These are phyloP conservation scores for Aselliscus stoliczkanus DNA, from an alignment of 2,797 vertebrate genomes.

Conservation along the genomic window DNA sequence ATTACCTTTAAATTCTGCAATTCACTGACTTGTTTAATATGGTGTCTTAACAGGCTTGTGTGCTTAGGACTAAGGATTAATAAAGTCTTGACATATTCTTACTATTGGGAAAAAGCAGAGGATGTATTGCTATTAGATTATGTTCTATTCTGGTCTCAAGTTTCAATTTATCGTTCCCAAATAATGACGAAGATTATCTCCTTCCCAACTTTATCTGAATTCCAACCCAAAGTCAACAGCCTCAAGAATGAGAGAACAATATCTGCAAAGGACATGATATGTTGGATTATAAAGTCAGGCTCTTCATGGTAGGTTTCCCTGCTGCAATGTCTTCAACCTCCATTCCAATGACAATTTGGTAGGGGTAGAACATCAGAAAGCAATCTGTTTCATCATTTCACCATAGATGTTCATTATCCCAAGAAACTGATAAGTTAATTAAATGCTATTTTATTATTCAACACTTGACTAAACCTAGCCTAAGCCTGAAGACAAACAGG, in stretches of 20 bases:
- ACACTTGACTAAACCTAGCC: not conserved
- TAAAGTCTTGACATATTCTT: not conserved
- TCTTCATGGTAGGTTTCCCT: not conserved
- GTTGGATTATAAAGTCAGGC: not conserved
- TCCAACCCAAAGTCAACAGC: not conserved
- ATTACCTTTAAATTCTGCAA: not conserved
- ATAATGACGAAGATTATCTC: not conserved
- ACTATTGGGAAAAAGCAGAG: not conserved
- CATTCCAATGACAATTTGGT: not conserved
- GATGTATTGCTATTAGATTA: not conserved
- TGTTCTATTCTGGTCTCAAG: not conserved
- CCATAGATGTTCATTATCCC: not conserved
- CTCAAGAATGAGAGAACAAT: not conserved
- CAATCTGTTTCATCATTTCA: not conserved
- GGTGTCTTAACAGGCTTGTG: not conserved
- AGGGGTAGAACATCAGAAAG: not conserved
- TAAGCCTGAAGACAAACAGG: not conserved
- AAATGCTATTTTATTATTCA: constrained; percentile 3
- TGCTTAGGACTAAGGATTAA: not conserved
- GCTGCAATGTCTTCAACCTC: not conserved
- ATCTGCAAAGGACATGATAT: not conserved
- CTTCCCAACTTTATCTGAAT: not conserved
- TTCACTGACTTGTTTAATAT: not conserved
- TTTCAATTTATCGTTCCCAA: not conserved
- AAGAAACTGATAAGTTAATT: not conserved